Percentiles rank a stretch among this genome's conserved stretches.
Evolutionary conservation across 1,140 invertebrate species (phyloP).

Genomic region (Plutomurus gul): DNA sequence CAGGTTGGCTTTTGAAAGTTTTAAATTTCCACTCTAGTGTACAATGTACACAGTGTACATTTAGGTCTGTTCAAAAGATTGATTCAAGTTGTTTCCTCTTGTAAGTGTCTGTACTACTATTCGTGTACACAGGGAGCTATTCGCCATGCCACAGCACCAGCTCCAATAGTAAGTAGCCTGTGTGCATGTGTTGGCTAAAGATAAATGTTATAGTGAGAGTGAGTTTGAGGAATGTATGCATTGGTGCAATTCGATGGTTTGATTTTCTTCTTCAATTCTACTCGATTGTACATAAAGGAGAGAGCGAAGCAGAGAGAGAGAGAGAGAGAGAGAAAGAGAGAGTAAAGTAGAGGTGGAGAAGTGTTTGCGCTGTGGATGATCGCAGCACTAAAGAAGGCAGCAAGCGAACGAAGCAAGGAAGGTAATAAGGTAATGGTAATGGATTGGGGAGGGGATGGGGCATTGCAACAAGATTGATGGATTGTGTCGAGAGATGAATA

Average conservation of each 20-base stretch:
- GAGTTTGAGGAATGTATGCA: conserved; percentile 9
- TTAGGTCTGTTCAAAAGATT: conserved; percentile 10
- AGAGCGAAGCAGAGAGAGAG: too few relatives aligned
- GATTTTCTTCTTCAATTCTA: conserved; percentile 12
- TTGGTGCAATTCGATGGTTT: conserved; percentile 19
- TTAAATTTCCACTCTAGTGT: neutral
- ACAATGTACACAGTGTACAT: neutral
- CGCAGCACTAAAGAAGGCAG: neutral
- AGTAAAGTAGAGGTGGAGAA: too few relatives aligned
- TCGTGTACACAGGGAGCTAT: too few relatives aligned
- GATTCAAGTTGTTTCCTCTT: conserved; percentile 5
- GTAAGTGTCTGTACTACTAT: too few relatives aligned
- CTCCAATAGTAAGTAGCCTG: too few relatives aligned
- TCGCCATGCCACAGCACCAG: too few relatives aligned
- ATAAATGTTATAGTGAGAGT: conserved; percentile 14
- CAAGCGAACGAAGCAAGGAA: neutral
- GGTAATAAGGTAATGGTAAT: conserved; percentile 31
- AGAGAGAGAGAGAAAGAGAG: too few relatives aligned
- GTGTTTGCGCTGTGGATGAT: neutral
- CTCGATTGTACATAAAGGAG: neutral
- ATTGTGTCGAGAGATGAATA: conserved; percentile 43
- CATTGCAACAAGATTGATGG: conserved; percentile 40
- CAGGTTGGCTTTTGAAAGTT: neutral
- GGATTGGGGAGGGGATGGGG: conserved; percentile 35
- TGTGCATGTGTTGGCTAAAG: neutral